Conservation (phyloP, 2,113 vertebrate genomes). For the Myotis yumanensis region DNA sequence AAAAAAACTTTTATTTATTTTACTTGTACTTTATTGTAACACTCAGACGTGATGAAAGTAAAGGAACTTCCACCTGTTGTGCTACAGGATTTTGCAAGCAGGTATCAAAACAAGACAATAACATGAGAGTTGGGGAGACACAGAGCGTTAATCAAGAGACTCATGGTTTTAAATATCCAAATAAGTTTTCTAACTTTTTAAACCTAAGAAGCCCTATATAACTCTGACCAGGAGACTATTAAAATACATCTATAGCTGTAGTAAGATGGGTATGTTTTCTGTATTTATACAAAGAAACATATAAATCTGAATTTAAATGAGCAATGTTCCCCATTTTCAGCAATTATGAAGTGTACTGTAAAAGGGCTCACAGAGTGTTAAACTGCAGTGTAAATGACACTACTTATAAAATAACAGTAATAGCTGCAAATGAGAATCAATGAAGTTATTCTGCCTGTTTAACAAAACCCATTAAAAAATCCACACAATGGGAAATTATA, state of each 20-base stretch:
- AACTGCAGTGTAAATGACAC: background rate
- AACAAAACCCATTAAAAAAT: slow-evolving; percentile 20
- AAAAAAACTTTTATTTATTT: background rate
- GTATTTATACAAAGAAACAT: background rate
- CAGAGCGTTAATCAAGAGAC: background rate
- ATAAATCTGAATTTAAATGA: background rate
- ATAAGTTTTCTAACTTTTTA: background rate
- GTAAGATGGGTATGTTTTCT: background rate
- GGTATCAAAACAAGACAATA: background rate
- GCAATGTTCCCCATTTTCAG: background rate
- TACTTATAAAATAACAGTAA: background rate
- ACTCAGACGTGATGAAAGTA: background rate
- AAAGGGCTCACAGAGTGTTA: background rate
- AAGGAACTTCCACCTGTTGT: background rate
- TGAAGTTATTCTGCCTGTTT: background rate
- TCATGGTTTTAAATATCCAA: background rate
- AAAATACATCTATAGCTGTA: background rate
- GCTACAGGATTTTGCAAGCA: background rate
- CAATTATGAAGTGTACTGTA: background rate
- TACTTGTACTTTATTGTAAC: background rate
- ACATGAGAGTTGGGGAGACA: background rate
- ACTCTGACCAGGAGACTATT: background rate
- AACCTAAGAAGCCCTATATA: slow-evolving; percentile 13
- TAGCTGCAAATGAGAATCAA: background rate
- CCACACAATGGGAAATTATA: background rate